Conservation (phyloP, 2,888 invertebrate species). For the Aleiodes testaceus region DNA sequence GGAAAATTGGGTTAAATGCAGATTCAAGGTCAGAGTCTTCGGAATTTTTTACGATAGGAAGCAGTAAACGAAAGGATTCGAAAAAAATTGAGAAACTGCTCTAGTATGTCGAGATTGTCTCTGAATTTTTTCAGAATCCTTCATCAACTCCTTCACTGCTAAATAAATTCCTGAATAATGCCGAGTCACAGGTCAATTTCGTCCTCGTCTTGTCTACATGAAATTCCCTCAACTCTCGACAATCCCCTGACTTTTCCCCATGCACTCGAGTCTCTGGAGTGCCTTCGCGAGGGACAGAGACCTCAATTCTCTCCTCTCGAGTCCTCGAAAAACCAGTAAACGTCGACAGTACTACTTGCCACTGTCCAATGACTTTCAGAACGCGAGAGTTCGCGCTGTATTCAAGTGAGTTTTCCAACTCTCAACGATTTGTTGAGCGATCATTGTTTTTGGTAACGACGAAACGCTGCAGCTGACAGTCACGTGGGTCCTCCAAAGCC, state of each 20-base stretch:
- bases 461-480: conserved; percentile 42
- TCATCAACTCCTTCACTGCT: too few relatives aligned
- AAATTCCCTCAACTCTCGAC: neutral
- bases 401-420: conserved; percentile 10
- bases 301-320: neutral
- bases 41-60: too few relatives aligned
- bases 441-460: conserved; percentile 48
- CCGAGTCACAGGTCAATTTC: too few relatives aligned
- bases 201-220: neutral
- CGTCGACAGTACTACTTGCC: neutral
- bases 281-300: neutral
- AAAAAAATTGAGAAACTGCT: too few relatives aligned
- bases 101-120: too few relatives aligned
- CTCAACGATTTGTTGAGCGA: conserved; percentile 46
- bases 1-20: too few relatives aligned
- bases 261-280: conserved; percentile 2
- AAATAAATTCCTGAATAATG: too few relatives aligned
- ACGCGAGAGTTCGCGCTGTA: neutral
- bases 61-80: too few relatives aligned
- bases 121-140: too few relatives aligned
- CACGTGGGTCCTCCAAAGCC: too few relatives aligned
- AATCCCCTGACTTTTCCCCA: conserved; percentile 6
- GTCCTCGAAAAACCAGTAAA: conserved; percentile 31
- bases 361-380: conserved; percentile 10
- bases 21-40: too few relatives aligned